Percentiles rank a stretch among this genome's conserved stretches.
phyloP scores from a whole-genome alignment of 2,888 invertebrate genomes.

The Smittia sp. region DNA sequence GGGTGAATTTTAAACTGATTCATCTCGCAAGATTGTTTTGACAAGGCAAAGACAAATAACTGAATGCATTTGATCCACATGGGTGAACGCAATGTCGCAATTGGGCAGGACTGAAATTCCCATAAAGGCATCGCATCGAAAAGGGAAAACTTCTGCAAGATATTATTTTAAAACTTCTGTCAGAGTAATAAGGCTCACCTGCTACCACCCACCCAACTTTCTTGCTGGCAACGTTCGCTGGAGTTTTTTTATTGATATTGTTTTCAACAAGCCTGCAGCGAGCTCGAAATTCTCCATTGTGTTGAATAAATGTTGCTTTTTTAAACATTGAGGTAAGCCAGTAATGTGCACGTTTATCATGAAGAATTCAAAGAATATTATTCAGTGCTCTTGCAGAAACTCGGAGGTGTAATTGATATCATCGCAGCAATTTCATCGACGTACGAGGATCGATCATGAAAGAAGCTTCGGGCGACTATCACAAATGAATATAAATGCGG shows the following conservation, averaged over 20 bases:
- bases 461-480: background rate
- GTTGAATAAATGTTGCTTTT: too few species aligned
- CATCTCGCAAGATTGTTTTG: background rate
- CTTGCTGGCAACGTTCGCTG: background rate
- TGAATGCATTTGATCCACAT: background rate
- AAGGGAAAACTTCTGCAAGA: background rate
- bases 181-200: conserved; percentile 34
- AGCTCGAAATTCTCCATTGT: too few species aligned
- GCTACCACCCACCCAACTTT: conserved; percentile 18
- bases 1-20: conserved; percentile 37
- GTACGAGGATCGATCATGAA: background rate
- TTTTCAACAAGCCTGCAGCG: conserved; percentile 16
- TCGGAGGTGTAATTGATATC: background rate
- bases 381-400: too few species aligned
- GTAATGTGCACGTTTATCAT: background rate
- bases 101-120: background rate
- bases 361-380: background rate
- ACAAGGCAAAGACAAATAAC: conserved; percentile 21
- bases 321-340: too few species aligned
- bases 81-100: background rate
- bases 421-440: conserved; percentile 2
- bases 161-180: background rate
- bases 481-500: background rate
- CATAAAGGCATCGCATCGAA: background rate
- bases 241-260: conserved; percentile 34